Conservation (phyloP, 2,888 invertebrate species). For the Venustoraphidia nigricollis region DNA sequence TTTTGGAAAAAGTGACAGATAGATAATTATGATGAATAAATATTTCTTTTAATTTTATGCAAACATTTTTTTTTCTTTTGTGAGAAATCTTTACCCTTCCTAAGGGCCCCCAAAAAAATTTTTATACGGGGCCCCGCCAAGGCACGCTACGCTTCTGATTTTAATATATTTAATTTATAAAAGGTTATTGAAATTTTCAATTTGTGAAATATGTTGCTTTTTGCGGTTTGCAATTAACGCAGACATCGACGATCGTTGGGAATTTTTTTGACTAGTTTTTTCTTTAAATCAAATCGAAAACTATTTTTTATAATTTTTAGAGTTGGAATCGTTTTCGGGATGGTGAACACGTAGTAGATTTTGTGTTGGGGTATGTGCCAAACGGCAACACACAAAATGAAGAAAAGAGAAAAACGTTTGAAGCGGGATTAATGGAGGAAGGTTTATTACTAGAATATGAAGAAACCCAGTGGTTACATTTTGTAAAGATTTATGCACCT, state of each 20-base stretch:
- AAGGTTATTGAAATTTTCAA: no score
- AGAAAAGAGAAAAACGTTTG: conserved; percentile 37
- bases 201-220: no score
- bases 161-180: no score
- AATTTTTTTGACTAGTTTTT: not conserved
- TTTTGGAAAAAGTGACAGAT: no score
- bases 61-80: no score
- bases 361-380: conserved; percentile 41
- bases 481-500: conserved; percentile 60
- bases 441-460: conserved; percentile 45
- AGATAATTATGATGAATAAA: no score
- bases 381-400: conserved; percentile 21
- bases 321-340: conserved; percentile 36
- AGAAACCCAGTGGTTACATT: conserved; percentile 44
- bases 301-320: conserved; percentile 19
- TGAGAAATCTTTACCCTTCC: no score
- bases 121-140: no score
- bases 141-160: no score
- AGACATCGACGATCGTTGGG: not conserved
- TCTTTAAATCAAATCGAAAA: not conserved
- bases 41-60: no score
- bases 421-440: conserved; percentile 41
- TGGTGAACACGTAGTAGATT: conserved; percentile 38
- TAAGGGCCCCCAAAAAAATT: no score
- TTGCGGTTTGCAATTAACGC: not conserved